Percentiles rank a stretch among this genome's conserved stretches.
Evolutionary conservation across 2,797 vertebrate species (phyloP).

Genomic region (Karalla daura): DNA sequence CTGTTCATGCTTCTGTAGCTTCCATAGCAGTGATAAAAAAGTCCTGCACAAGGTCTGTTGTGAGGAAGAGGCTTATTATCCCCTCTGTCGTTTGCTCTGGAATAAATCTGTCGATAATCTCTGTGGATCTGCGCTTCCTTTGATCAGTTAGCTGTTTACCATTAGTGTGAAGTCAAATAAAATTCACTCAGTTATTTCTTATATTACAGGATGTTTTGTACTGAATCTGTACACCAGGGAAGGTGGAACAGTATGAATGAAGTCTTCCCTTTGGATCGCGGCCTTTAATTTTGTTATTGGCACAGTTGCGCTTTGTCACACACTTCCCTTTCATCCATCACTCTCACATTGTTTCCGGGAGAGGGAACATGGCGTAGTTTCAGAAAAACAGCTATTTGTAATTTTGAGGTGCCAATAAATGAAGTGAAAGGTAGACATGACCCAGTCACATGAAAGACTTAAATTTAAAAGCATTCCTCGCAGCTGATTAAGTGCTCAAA

Average conservation of each 20-base stretch:
- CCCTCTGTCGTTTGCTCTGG: conserved; percentile 9
- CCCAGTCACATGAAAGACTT: no score
- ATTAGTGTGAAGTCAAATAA: not conserved
- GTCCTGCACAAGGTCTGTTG: not conserved
- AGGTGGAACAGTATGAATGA: no score
- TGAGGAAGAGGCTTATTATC: conserved; percentile 1
- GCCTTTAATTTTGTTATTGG: not conserved
- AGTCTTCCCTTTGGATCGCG: not conserved
- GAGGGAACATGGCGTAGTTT: not conserved
- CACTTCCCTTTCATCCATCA: not conserved
- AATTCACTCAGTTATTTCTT: not conserved
- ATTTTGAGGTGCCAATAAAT: not conserved
- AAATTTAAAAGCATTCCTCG: no score
- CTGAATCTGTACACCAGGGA: no score
- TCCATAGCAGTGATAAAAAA: not conserved
- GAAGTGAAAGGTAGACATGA: not conserved
- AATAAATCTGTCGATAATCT: conserved; percentile 37
- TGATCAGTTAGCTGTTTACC: not conserved
- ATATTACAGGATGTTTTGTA: no score
- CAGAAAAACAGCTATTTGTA: not conserved
- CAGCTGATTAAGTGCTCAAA: no score
- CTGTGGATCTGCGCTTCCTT: conserved; percentile 13
- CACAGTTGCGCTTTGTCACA: not conserved
- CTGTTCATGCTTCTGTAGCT: not conserved
- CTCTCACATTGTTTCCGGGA: not conserved